Percentiles rank a stretch among this genome's conserved stretches.
phyloP scores from a whole-genome alignment of 2,113 vertebrate genomes.

The Picathartes gymnocephalus region DNA sequence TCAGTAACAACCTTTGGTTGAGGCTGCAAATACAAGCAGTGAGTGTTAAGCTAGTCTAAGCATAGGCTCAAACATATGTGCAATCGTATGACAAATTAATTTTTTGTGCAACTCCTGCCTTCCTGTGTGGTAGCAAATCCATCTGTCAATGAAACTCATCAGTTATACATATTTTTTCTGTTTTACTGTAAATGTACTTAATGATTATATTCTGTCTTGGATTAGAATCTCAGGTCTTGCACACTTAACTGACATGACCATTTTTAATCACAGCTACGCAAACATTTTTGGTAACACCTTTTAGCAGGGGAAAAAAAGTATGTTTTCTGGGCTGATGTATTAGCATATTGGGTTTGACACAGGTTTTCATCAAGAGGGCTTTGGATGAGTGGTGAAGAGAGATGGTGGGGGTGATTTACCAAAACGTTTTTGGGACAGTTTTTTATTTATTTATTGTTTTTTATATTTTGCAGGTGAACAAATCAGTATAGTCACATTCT shows the following conservation, averaged over 20 bases:
- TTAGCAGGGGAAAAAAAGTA: accelerated
- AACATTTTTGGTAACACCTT: not conserved
- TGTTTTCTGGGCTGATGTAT: not conserved
- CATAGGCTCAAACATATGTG: not conserved
- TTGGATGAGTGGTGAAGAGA: not conserved
- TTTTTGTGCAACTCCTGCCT: not conserved
- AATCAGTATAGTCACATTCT: not conserved
- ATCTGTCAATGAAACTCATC: not conserved
- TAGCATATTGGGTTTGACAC: not conserved
- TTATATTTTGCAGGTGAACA: not conserved
- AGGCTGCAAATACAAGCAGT: not conserved
- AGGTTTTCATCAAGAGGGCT: not conserved
- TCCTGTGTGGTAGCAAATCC: not conserved
- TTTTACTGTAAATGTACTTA: not conserved
- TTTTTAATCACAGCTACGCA: not conserved
- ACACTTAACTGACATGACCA: not conserved
- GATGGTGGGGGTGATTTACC: accelerated
- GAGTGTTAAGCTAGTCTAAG: not conserved
- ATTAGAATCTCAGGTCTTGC: not conserved
- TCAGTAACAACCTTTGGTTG: not conserved
- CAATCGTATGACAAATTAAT: not conserved
- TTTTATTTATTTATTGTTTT: not conserved
- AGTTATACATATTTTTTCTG: not conserved
- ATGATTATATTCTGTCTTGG: not conserved
- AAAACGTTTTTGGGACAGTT: not conserved